Conservation (phyloP, 1,140 invertebrate genomes). For the Bilobella aurantiaca region DNA sequence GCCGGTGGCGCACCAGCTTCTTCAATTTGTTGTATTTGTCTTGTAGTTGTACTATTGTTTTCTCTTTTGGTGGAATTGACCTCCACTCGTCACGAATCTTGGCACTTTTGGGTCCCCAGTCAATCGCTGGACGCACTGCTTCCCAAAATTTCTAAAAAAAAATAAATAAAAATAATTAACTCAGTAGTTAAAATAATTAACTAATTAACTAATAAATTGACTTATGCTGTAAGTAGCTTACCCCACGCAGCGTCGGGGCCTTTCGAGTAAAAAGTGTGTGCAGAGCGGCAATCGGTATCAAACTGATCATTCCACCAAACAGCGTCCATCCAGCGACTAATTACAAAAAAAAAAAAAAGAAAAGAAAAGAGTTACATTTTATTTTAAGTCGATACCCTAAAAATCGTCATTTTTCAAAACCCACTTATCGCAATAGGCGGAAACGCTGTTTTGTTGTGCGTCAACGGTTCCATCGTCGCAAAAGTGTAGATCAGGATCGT, state of each 20-base stretch:
- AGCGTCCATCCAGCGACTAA: constrained; percentile 44
- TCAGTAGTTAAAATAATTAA: background rate
- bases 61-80: background rate
- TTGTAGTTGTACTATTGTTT: background rate
- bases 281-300: constrained; percentile 49
- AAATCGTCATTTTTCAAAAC: constrained; percentile 43
- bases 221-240: constrained; percentile 18
- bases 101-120: constrained; percentile 52
- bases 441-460: constrained; percentile 38
- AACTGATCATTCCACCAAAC: constrained; percentile 33
- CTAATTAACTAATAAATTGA: background rate
- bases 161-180: too few species aligned
- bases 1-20: background rate
- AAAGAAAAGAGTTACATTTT: background rate
- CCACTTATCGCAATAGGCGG: constrained; percentile 36
- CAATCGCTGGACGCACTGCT: constrained; percentile 43
- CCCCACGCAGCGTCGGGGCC: constrained; percentile 25
- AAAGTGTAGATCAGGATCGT: constrained; percentile 56
- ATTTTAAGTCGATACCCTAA: background rate
- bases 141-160: constrained; percentile 44
- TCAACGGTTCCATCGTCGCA: constrained; percentile 44
- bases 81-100: constrained; percentile 46
- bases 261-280: constrained; percentile 33
- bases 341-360: constrained; percentile 2
- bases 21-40: background rate